These are phyloP conservation scores for Acanthopagrus latus DNA, from an alignment of 2,797 vertebrate genomes.

Conservation along the genomic window DNA sequence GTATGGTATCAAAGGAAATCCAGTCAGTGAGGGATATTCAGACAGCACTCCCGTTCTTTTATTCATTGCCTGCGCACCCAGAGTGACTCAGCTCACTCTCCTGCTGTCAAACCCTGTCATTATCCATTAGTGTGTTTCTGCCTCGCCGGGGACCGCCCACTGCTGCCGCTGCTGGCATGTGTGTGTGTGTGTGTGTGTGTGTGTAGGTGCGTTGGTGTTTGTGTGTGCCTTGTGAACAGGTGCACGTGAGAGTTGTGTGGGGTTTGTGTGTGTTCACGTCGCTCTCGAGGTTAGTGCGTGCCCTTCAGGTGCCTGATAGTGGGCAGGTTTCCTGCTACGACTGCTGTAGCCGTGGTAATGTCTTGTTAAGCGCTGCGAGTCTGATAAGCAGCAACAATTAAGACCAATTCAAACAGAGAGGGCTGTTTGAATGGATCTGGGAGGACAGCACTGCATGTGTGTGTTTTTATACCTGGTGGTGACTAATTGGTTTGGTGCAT, in stretches of 20 bases:
- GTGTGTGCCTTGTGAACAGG: conserved; percentile 29
- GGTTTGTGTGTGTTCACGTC: neutral
- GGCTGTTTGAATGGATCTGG: neutral
- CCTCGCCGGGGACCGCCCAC: conserved; percentile 68
- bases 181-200: conserved; percentile 21
- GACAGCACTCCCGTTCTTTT: conserved; percentile 75
- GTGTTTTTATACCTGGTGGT: neutral
- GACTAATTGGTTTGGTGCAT: neutral
- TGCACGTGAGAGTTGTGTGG: conserved; percentile 5
- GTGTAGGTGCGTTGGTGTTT: conserved; percentile 21
- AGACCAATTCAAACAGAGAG: conserved; percentile 36
- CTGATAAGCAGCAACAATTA: conserved; percentile 55
- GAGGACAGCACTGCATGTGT: neutral
- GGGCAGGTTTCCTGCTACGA: conserved; percentile 38
- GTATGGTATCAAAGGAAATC: conserved; percentile 78
- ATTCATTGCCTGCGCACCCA: conserved; percentile 74
- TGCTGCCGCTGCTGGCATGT: conserved; percentile 49
- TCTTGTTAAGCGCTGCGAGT: conserved; percentile 39
- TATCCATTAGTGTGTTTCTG: conserved; percentile 79
- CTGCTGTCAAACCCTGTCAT: conserved; percentile 78
- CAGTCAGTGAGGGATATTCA: conserved; percentile 72
- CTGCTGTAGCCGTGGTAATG: conserved; percentile 31
- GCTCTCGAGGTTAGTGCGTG: conserved; percentile 24
- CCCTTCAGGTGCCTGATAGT: conserved; percentile 18
- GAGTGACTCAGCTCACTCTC: conserved; percentile 82